phyloP scores from a whole-genome alignment of 2,797 vertebrate species.

The Dicrostonyx torquatus region DNA sequence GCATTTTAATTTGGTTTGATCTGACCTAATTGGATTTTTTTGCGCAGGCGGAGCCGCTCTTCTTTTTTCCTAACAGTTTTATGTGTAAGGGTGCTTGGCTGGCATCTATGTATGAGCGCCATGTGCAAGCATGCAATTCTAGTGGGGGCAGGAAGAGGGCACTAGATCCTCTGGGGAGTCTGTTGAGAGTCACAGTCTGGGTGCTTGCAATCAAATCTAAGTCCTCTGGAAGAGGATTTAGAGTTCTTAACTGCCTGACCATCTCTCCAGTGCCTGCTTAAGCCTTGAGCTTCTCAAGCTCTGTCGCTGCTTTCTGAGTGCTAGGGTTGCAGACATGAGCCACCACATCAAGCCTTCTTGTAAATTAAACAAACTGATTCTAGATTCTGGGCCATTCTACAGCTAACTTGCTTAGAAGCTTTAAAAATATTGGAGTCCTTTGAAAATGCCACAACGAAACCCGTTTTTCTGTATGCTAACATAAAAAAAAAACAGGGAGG shows the following conservation, averaged over 20 bases:
- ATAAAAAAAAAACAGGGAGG: too few relatives aligned
- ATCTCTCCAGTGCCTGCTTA: too few relatives aligned
- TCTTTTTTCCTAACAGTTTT: neutral
- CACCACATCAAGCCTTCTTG: neutral
- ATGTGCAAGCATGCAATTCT: neutral
- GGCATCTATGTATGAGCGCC: neutral
- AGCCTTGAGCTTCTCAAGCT: neutral
- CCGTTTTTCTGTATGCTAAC: neutral
- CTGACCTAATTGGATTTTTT: too few relatives aligned
- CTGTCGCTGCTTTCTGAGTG: neutral
- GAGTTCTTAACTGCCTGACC: neutral
- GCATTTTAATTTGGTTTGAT: too few relatives aligned
- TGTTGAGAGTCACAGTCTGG: neutral
- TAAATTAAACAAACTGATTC: neutral
- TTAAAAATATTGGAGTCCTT: conserved; percentile 17
- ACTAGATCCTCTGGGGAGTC: neutral
- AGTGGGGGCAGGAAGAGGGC: neutral
- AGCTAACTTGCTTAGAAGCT: neutral
- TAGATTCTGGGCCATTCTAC: neutral
- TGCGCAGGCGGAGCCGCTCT: accelerated
- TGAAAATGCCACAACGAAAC: neutral
- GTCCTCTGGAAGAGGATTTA: neutral
- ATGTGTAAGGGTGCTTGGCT: neutral
- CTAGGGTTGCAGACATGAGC: neutral
- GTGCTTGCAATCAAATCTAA: neutral